Percentiles rank a stretch among this genome's conserved stretches.
These are phyloP conservation scores for Siderastrea radians DNA, from an alignment of 92 coral and sea anemone species.

Conservation along the genomic window DNA sequence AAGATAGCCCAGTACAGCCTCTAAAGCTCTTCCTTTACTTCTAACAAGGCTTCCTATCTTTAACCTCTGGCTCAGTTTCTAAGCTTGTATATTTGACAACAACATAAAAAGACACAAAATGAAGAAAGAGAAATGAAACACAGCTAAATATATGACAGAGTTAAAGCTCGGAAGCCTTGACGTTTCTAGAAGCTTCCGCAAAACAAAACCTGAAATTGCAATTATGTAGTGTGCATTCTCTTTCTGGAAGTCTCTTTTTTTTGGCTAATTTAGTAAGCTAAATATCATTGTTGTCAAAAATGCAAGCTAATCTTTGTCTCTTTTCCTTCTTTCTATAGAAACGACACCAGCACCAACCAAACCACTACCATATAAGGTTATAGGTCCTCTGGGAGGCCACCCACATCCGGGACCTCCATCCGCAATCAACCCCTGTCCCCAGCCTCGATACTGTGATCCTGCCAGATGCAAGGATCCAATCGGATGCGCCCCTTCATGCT, in stretches of 20 bases:
- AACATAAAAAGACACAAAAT: background rate
- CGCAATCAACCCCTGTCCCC: constrained; percentile 83
- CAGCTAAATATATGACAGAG: constrained; percentile 19
- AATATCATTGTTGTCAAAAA: constrained; percentile 62
- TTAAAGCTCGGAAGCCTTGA: constrained; percentile 69
- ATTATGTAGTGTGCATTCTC: constrained; percentile 23
- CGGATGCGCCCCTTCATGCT: constrained; percentile 86
- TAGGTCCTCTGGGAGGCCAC: constrained; percentile 82
- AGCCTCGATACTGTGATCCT: constrained; percentile 74
- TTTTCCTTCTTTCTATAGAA: constrained; percentile 47
- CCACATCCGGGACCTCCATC: constrained; percentile 93
- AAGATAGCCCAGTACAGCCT: background rate
- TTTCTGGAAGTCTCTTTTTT: background rate
- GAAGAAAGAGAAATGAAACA: constrained; percentile 57
- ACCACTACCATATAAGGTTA: constrained; percentile 42
- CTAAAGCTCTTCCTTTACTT: background rate
- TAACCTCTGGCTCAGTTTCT: constrained; percentile 44
- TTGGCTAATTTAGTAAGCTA: background rate
- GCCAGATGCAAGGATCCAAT: constrained; percentile 73
- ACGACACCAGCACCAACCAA: background rate
- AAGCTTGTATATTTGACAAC: constrained; percentile 82
- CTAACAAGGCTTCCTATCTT: constrained; percentile 86
- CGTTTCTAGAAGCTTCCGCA: constrained; percentile 50
- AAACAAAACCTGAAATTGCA: background rate
- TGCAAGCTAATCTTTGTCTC: constrained; percentile 73